phyloP scores from a whole-genome alignment of 2,797 vertebrate species.

The Karalla daura region DNA sequence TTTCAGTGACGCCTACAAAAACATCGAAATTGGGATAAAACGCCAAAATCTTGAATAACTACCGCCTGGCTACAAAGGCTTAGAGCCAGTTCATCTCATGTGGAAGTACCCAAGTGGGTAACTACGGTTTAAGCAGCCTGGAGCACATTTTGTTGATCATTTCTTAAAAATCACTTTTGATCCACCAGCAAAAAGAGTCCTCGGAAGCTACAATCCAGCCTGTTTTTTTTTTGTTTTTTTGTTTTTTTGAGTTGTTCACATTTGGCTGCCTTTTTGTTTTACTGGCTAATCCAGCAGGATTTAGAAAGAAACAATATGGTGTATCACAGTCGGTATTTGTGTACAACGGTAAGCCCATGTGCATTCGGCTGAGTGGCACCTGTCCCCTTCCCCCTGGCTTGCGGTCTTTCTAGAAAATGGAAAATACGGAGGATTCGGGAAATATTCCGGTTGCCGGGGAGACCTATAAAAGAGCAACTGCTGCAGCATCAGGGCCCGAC shows the following conservation, averaged over 20 bases:
- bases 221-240: constrained; percentile 30
- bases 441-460: constrained; percentile 82
- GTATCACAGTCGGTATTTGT: constrained; percentile 77
- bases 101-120: constrained; percentile 23
- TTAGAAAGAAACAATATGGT: constrained; percentile 75
- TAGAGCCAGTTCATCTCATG: constrained; percentile 2
- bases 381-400: constrained; percentile 72
- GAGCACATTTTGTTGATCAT: constrained; percentile 46
- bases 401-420: constrained; percentile 71
- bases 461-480: constrained; percentile 95
- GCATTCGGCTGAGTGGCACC: constrained; percentile 80
- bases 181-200: constrained; percentile 52
- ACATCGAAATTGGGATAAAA: constrained; percentile 10
- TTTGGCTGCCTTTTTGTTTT: constrained; percentile 74
- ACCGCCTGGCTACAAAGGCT: constrained; percentile 14
- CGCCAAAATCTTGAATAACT: background rate
- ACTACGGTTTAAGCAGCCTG: constrained; percentile 30
- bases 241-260: constrained; percentile 55
- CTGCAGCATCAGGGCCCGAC: constrained; percentile 80
- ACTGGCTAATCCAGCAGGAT: constrained; percentile 72
- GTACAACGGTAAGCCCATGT: constrained; percentile 75
- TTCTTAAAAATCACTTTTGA: constrained; percentile 62
- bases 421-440: constrained; percentile 68
- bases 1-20: constrained; percentile 30
- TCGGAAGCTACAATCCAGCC: constrained; percentile 52